Evolutionary conservation across 2,888 invertebrate species (phyloP).

Genomic region (Polyploca ridens): DNA sequence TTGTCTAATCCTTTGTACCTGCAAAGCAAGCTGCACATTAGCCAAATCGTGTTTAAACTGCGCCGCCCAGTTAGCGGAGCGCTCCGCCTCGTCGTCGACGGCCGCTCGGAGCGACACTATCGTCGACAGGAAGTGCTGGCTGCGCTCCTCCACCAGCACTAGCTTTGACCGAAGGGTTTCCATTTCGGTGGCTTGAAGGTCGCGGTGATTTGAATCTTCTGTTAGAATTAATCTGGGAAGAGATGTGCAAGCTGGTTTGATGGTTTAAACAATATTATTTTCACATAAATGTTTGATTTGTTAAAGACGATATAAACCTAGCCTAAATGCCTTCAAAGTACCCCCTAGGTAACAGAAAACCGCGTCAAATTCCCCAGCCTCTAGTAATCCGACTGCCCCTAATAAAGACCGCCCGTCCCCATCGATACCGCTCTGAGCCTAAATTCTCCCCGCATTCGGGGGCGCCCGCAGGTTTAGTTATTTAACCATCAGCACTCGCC

Average conservation of each 20-base stretch:
- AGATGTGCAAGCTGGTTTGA: background rate
- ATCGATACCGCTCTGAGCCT: too few species aligned
- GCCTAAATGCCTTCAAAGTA: too few species aligned
- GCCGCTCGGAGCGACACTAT: slow-evolving; percentile 74
- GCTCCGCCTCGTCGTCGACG: slow-evolving; percentile 79
- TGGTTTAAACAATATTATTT: background rate
- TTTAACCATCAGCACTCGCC: too few species aligned
- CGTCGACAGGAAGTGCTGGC: slow-evolving; percentile 73
- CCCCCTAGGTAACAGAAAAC: too few species aligned
- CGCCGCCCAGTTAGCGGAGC: slow-evolving; percentile 76
- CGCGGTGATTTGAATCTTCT: slow-evolving; percentile 66
- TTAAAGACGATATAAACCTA: too few species aligned
- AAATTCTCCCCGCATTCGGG: too few species aligned
- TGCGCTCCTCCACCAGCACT: slow-evolving; percentile 71
- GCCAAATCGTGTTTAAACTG: slow-evolving; percentile 82
- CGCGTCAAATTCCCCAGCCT: too few species aligned
- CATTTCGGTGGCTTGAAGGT: slow-evolving; percentile 68
- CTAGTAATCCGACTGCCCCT: too few species aligned
- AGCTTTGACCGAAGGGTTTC: slow-evolving; percentile 72
- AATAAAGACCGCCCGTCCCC: too few species aligned
- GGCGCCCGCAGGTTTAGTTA: too few species aligned
- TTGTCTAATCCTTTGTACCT: slow-evolving; percentile 49
- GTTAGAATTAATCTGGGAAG: slow-evolving; percentile 60
- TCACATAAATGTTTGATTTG: background rate
- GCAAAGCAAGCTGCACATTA: slow-evolving; percentile 76